Percentiles rank a stretch among this genome's conserved stretches.
These are phyloP conservation scores for Chymomyza caudatula DNA, from an alignment of 2,888 invertebrate genomes.

Conservation along the genomic window DNA sequence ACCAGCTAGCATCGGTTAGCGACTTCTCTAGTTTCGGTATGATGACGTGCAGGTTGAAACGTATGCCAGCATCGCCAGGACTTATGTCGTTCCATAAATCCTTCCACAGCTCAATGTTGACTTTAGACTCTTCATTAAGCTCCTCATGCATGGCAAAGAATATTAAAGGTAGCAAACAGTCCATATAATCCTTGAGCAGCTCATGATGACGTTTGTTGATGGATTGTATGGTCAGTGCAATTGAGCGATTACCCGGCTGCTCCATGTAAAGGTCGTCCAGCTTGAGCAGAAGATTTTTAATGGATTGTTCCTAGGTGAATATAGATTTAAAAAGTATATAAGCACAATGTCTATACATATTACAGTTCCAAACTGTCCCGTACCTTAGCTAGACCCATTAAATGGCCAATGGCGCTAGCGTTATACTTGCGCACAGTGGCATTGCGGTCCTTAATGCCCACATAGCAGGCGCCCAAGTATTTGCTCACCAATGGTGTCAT, in stretches of 20 bases:
- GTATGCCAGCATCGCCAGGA: slow-evolving; percentile 92
- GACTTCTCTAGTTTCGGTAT: slow-evolving; percentile 84
- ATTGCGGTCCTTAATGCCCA: slow-evolving; percentile 91
- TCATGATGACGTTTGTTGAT: slow-evolving; percentile 91
- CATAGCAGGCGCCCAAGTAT: slow-evolving; percentile 80
- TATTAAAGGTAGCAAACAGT: slow-evolving; percentile 87
- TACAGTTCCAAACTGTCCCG: neutral
- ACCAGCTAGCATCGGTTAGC: slow-evolving; percentile 91
- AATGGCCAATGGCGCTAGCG: slow-evolving; percentile 90
- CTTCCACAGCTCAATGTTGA: slow-evolving; percentile 86
- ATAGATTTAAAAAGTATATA: neutral
- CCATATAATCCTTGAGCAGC: slow-evolving; percentile 87
- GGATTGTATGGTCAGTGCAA: slow-evolving; percentile 87
- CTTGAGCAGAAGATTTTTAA: slow-evolving; percentile 81
- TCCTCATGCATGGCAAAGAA: slow-evolving; percentile 95
- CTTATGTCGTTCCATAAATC: slow-evolving; percentile 94
- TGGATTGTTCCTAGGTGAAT: slow-evolving; percentile 78
- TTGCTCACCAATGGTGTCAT: slow-evolving; percentile 81
- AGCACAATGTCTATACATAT: neutral
- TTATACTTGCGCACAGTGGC: slow-evolving; percentile 89
- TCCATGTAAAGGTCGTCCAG: slow-evolving; percentile 82
- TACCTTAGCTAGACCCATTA: slow-evolving; percentile 89
- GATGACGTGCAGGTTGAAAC: slow-evolving; percentile 86
- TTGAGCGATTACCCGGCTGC: slow-evolving; percentile 85
- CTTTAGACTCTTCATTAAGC: slow-evolving; percentile 82